phyloP scores from a whole-genome alignment of 2,888 invertebrate species.

The Pardosa pseudoannulata region DNA sequence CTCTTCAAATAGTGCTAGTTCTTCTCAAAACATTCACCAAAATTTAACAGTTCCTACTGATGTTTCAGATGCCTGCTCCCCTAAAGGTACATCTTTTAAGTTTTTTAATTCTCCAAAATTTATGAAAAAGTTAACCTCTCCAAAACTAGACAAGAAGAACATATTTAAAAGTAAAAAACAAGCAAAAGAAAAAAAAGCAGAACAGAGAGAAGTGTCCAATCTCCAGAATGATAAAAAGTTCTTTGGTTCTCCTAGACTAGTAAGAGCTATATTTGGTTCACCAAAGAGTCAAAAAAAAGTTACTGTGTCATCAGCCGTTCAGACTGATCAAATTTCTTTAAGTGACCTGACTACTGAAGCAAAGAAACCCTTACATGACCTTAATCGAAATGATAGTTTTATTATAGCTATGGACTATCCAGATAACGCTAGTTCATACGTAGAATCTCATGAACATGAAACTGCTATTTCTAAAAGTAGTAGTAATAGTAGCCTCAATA shows the following conservation, averaged over 20 bases:
- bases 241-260: conserved; percentile 71
- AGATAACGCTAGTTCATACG: background rate
- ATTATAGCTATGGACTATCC: background rate
- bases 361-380: conserved; percentile 43
- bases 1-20: conserved; percentile 7
- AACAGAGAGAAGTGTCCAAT: conserved; percentile 44
- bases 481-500: conserved; percentile 69
- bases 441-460: conserved; percentile 38
- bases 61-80: conserved; percentile 20
- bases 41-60: conserved; percentile 26
- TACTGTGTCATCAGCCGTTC: conserved; percentile 63
- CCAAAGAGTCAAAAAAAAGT: conserved; percentile 55
- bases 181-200: conserved; percentile 63
- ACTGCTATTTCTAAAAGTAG: conserved; percentile 55
- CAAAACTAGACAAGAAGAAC: conserved; percentile 72
- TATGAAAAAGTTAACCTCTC: conserved; percentile 73
- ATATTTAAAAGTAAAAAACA: conserved; percentile 67
- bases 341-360: background rate
- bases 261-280: conserved; percentile 68
- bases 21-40: conserved; percentile 26
- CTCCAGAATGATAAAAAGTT: conserved; percentile 64
- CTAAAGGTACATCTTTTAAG: conserved; percentile 61
- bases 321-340: conserved; percentile 40
- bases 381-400: conserved; percentile 34
- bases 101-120: conserved; percentile 74